Evolutionary conservation across 2,113 vertebrate species (phyloP), one percentile per base, ranked within the genome.

Genomic region (Maccullochella peelii): DNA sequence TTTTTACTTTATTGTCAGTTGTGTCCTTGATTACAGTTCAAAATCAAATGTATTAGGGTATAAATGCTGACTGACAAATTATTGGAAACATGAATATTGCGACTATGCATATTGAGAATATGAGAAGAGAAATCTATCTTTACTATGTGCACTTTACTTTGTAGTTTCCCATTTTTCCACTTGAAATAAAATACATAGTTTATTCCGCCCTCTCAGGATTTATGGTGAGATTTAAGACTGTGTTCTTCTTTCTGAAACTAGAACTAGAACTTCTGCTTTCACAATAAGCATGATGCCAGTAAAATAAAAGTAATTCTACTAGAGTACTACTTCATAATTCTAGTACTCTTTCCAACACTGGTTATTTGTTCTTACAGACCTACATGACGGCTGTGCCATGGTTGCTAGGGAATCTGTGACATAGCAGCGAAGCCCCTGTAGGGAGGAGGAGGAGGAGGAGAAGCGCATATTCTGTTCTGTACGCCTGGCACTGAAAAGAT

Each of bases 391-490:
- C 66, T 54, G 69, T 52, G 78, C 54, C 57, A 30, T 14, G 23
- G 74, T 86, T 91, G 68, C 82, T 58, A 73, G 71, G 74, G 86
- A 73, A 78, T 90, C 68, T 69, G 75, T 83, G 84, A 88, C 78
- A 83, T 14, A 50, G 79, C 40, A 44, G 83, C 75, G 44, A 65
- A 88, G 68, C 73, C 68, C 84, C 80, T 79, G 52, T 27, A 58
- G 57, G 77, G 82, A 80, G 50, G 15, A 57, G 44, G 65, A 88
- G 58, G 79, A 86, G 72, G 76, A 78, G 63, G 82, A 80, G 76
- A 88, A 44, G 71, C 0, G 74, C 73, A 91, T 80, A 75, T 21
- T 81, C 71, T 90, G 86, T 90, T 92, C 88, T 76, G 72, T 62
- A 52, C 5, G 55, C 77, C 83, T 73, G 82, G 71, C 71, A 85